These are phyloP conservation scores for Apamea epomidion DNA, from an alignment of 2,888 invertebrate species.

Conservation along the genomic window DNA sequence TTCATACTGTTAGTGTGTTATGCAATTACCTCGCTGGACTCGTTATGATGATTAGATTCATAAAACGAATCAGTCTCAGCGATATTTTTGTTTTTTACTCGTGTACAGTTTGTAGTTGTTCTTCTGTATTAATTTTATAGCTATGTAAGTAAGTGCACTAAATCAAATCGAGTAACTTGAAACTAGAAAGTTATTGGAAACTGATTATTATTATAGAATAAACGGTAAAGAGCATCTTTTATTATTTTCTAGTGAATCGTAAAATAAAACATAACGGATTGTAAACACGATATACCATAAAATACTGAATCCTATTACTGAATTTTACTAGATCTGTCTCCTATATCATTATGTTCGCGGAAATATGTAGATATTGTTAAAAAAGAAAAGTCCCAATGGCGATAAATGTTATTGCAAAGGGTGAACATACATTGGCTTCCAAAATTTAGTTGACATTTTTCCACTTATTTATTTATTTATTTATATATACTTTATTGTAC, in stretches of 20 bases:
- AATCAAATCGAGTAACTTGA: slow-evolving; percentile 43
- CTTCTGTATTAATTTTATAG: slow-evolving; percentile 20
- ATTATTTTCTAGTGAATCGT: slow-evolving; percentile 20
- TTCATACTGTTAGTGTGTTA: no score
- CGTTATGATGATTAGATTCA: no score
- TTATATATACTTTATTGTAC: no score
- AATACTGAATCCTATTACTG: slow-evolving; percentile 7
- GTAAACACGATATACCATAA: slow-evolving; percentile 19
- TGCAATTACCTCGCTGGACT: no score
- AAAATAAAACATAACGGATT: slow-evolving; percentile 29
- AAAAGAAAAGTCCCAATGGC: not conserved
- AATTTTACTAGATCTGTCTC: slow-evolving; percentile 2
- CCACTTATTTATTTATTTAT: no score
- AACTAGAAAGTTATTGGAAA: slow-evolving; percentile 56
- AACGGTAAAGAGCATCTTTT: slow-evolving; percentile 50
- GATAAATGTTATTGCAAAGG: not conserved
- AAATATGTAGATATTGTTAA: not conserved
- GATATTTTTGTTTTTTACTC: no score
- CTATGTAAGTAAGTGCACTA: slow-evolving; percentile 1
- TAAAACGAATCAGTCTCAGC: no score
- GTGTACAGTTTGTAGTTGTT: not conserved
- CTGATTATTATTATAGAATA: slow-evolving; percentile 32
- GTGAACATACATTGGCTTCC: no score
- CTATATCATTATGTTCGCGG: not conserved
- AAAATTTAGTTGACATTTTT: no score